Evolutionary conservation across 1,140 invertebrate genomes (phyloP).

Genomic region (Yoshiicerus persimilis): DNA sequence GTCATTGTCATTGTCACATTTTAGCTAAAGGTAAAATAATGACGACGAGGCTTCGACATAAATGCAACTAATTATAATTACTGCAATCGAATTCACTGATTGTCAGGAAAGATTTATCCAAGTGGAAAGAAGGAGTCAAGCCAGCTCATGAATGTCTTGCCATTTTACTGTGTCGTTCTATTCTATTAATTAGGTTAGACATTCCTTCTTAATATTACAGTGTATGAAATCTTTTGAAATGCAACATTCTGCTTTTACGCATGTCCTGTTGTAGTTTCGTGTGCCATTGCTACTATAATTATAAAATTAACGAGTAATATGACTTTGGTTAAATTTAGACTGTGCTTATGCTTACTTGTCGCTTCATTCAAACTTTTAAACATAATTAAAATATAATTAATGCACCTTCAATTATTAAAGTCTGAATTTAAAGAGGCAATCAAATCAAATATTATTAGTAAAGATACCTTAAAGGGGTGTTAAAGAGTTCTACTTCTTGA

Average conservation of each 20-base stretch:
- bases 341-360: neutral
- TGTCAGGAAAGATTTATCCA: neutral
- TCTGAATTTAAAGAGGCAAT: neutral
- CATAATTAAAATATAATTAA: neutral
- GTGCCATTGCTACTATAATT: neutral
- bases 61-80: neutral
- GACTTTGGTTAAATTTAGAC: neutral
- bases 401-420: neutral
- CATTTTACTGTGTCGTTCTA: neutral
- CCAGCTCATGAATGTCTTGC: neutral
- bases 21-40: neutral
- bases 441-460: neutral
- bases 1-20: neutral
- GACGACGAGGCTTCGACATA: neutral
- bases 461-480: neutral
- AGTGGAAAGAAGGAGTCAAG: neutral
- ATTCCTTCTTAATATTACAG: neutral
- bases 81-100: neutral
- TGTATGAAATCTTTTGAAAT: neutral
- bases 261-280: neutral
- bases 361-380: neutral
- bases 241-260: neutral
- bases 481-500: too few species aligned
- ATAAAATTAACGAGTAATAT: neutral
- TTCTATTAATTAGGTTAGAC: neutral